Percentiles rank a stretch among this genome's conserved stretches.
Evolutionary conservation across 2,797 vertebrate species (phyloP).

Genomic region (Neosilurus hyrtlii): DNA sequence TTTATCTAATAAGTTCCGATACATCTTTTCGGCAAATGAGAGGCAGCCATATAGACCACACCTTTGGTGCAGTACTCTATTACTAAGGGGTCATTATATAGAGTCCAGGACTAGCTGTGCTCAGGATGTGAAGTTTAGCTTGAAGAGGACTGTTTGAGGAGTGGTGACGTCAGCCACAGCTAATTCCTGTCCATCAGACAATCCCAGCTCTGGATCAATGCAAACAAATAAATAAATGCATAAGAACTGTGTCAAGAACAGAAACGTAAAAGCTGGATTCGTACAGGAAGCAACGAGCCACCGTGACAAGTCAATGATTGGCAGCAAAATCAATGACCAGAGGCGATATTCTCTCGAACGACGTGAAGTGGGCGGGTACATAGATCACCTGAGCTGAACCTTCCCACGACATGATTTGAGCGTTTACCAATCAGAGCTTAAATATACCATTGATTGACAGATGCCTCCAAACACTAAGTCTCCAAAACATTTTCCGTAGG

Average conservation of each 20-base stretch:
- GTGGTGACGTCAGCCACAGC: conserved; percentile 95
- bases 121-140: conserved; percentile 90
- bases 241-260: too few species aligned
- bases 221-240: background rate
- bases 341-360: too few species aligned
- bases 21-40: background rate
- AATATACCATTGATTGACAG: too few species aligned
- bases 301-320: too few species aligned
- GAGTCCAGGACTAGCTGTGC: conserved; percentile 1
- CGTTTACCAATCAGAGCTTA: too few species aligned
- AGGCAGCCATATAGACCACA: background rate
- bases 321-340: too few species aligned
- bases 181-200: conserved; percentile 94
- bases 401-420: too few species aligned
- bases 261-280: background rate
- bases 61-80: conserved; percentile 16
- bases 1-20: conserved; percentile 19
- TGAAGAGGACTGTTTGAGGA: conserved; percentile 94
- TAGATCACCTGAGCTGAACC: too few species aligned
- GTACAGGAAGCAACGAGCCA: background rate
- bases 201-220: conserved; percentile 80
- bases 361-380: too few species aligned
- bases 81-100: background rate
- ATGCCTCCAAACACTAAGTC: too few species aligned
- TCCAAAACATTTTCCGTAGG: too few species aligned